Percentiles rank a stretch among this genome's conserved stretches.
Conservation (phyloP, 2,113 vertebrate species). For the Oxyura jamaicensis region DNA sequence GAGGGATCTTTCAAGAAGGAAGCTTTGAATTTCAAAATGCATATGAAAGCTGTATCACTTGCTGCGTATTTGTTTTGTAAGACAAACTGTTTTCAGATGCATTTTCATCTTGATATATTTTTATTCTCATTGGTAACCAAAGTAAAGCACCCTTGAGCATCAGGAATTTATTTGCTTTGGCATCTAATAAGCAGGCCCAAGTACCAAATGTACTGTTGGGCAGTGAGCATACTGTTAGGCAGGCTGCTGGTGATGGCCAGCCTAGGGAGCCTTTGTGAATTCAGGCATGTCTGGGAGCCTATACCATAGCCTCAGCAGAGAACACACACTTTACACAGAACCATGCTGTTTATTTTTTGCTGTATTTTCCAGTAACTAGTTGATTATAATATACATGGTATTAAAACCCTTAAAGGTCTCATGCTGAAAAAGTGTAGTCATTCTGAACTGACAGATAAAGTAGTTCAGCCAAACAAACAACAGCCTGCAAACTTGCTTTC, state of each 20-base stretch:
- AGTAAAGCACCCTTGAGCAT: neutral
- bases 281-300: neutral
- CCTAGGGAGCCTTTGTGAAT: neutral
- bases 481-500: too few relatives aligned
- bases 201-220: neutral
- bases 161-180: neutral
- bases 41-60: neutral
- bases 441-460: too few relatives aligned
- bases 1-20: neutral
- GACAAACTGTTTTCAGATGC: neutral
- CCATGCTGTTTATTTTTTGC: neutral
- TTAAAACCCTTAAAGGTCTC: neutral
- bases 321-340: neutral
- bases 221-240: neutral
- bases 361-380: neutral
- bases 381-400: neutral
- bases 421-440: too few relatives aligned
- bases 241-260: fast-evolving
- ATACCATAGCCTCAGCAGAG: neutral
- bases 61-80: neutral
- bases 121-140: neutral
- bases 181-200: neutral
- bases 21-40: neutral
- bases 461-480: too few relatives aligned
- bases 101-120: neutral